Conservation (phyloP, 2,797 vertebrate genomes). For the Anas acuta region DNA sequence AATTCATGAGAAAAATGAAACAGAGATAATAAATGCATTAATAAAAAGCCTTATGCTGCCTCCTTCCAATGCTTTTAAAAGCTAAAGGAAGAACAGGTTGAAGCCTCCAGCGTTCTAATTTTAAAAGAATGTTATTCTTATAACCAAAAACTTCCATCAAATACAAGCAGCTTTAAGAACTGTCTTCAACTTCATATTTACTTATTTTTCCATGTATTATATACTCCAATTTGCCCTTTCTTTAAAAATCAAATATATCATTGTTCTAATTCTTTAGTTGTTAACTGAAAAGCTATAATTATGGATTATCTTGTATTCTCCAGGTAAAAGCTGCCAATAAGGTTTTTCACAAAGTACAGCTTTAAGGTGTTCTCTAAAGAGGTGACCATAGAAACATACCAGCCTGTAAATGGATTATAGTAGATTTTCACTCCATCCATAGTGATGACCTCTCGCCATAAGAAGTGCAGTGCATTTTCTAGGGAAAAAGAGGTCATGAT, state of each 20-base stretch:
- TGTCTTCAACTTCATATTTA: neutral
- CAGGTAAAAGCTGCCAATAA: neutral
- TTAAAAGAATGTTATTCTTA: neutral
- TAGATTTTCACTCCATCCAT: constrained; percentile 91
- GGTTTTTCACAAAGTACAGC: constrained; percentile 16
- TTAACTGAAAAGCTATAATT: neutral
- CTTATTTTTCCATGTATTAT: neutral
- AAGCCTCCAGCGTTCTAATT: neutral
- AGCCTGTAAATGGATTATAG: constrained; percentile 96
- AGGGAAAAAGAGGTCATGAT: constrained; percentile 29
- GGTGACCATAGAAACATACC: constrained; percentile 79
- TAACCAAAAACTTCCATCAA: neutral
- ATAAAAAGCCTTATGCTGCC: neutral
- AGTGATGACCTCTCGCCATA: constrained; percentile 93
- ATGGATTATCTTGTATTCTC: neutral
- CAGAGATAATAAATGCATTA: neutral
- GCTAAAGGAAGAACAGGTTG: neutral
- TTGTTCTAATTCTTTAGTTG: neutral
- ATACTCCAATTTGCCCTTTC: neutral
- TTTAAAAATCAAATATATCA: neutral
- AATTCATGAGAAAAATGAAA: neutral
- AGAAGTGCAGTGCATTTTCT: constrained; percentile 89
- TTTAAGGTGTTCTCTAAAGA: neutral
- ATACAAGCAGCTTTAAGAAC: neutral
- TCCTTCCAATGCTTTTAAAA: neutral